These are phyloP conservation scores for Pelagia noctiluca DNA, from an alignment of 30 jellyfish, hydroid and myxozoan species.

Conservation along the genomic window DNA sequence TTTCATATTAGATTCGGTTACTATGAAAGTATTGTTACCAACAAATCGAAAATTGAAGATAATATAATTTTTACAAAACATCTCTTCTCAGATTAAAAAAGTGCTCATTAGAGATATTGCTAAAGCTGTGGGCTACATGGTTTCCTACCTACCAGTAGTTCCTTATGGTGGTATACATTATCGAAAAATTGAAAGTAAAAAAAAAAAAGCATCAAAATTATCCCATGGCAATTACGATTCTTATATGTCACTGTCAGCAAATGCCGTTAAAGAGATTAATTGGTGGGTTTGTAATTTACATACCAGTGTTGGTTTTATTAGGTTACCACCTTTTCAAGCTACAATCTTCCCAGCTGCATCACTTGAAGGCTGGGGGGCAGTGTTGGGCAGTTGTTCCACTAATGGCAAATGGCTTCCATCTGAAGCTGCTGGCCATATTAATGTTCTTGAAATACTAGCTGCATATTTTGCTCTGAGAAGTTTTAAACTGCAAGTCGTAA, in stretches of 20 bases:
- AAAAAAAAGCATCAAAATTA: constrained; percentile 9
- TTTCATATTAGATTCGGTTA: constrained; percentile 4
- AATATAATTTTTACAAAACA: not conserved
- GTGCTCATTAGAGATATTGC: constrained; percentile 58
- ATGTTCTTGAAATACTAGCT: constrained; percentile 24
- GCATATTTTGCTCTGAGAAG: constrained; percentile 36
- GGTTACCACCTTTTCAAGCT: constrained; percentile 17
- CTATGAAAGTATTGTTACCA: constrained; percentile 42
- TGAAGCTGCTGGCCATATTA: constrained; percentile 35
- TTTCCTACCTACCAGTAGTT: constrained; percentile 46
- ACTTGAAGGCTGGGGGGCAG: constrained; percentile 62
- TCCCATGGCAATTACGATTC: constrained; percentile 42
- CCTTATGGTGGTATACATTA: constrained; percentile 29
- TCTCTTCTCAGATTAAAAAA: not conserved
- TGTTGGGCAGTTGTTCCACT: not conserved
- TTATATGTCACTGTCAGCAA: not conserved
- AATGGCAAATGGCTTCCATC: constrained; percentile 38
- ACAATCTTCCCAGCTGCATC: constrained; percentile 50
- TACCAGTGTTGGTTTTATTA: not conserved
- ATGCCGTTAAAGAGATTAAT: not conserved
- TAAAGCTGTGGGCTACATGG: constrained; percentile 47
- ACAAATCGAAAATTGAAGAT: not conserved
- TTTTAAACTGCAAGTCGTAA: not conserved
- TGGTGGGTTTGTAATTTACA: constrained; percentile 49
- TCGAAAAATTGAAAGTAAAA: constrained; percentile 39